Evolutionary conservation across 2,113 vertebrate species (phyloP), one percentile per base, ranked within the genome.

Genomic region (Pampusana beccarii): DNA sequence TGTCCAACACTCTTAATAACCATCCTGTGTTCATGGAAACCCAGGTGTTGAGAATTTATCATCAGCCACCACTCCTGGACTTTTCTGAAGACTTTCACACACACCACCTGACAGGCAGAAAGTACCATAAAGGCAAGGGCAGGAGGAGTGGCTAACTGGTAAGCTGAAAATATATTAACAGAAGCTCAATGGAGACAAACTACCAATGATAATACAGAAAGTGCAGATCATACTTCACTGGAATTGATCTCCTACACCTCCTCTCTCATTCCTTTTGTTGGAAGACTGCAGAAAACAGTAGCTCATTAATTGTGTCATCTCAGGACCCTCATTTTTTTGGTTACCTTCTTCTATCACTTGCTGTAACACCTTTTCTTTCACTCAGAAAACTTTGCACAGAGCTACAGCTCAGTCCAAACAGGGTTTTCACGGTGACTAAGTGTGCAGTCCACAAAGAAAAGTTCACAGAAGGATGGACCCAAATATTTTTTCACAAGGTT

Each of bases 401-500:
- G 53, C 6, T n/a, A 36, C 51, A 72, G 10, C 58, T 44, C 34
- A 31, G 44, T 4, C 16, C 11, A 62, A 23, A 3, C 56, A 14
- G 7, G 1, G 8, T 7, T 17, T 23, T 61, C 4, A 0, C 2
- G 3, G 7, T 36, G 16, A 69, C 8, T 3, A 23, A 77, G 38
- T 1, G 2, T 4, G 1, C 10, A 34, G 16, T 16, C 60, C 70
- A 33, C 51, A 62, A 42, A 46, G 28, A 36, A 61, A 92, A 66
- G 23, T 4, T 51, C 31, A 40, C 36, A 21, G 28, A 67, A 48
- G 23, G 18, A 24, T 9, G 3, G 7, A 2, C 64, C 24, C 2
- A 33, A 51, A 13, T 6, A 7, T 33, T 70, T 48, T 20, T 33
- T 50, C 25, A 48, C 12, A 24, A 42, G 4, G 3, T 53, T 58